Base-by-base conservation (phyloP, 2,888 invertebrate genomes). In the Dynastes tityus region DNA sequence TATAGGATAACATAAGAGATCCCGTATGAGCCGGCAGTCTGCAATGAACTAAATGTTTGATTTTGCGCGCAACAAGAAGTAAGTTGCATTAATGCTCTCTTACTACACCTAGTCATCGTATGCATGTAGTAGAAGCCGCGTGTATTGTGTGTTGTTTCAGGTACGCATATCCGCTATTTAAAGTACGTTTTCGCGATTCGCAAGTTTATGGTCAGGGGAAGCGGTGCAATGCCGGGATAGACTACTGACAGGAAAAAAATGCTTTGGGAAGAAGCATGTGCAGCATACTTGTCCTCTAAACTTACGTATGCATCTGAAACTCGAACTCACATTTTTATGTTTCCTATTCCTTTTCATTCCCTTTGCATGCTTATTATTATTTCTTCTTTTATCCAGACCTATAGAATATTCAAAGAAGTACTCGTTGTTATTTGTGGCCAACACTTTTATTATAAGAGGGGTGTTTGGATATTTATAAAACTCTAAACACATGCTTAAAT, bases 21-120 rank as follows among this genome's bases (percentile, higher is more conserved):
- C 83, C 84, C 84, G 84, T 85, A 83, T 83, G 73, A 80, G 82
- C 81, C 83, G 82, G 83, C 80, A 80, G 84, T 81, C 82, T 82
- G 83, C 82, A 82, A 85, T 83, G 84, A 83, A 86, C 86, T 85
- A 85, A 85, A 81, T 84, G 83, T 84, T 83, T 80, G 81, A 81
- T 79, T 80, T 80, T 83, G 80, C 80, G 80, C 81, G 81, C 78
- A 78, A 53, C 77, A 75, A 79, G 71, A 77, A 71, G 49, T 58
- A 73, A 58, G 37, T 73, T 73, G 73, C 73, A 73, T 58, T 58
- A 73, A 73, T 73, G 68, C 58, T 73, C 53, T 70, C 37, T 45
- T 45, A 67, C 67, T 37, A 64, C 27, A 67, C 22, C 27, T 29
- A 49, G 68, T 55, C 32, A 45, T 40, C 37, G 11, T 63, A 29